Evolutionary conservation across 2,113 vertebrate genomes (phyloP).

Genomic region (Petrocephalus microphthalmus): DNA sequence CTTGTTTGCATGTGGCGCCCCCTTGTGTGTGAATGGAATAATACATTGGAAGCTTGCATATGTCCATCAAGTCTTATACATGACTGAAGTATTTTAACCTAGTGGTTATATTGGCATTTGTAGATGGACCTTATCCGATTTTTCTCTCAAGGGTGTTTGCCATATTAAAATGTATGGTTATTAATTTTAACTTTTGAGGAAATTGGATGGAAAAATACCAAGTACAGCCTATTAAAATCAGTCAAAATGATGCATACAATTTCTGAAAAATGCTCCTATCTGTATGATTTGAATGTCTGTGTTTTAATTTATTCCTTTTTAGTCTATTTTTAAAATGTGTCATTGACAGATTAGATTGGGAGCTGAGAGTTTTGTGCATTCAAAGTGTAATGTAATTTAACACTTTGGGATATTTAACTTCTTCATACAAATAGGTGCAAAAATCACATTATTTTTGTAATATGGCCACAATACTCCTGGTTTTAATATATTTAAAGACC

Average conservation of each 20-base stretch:
- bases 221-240: background rate
- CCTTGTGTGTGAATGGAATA: conserved; percentile 10
- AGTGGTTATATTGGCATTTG: background rate
- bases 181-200: background rate
- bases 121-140: background rate
- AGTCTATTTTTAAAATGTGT: conserved; percentile 16
- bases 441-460: background rate
- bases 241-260: conserved; percentile 34
- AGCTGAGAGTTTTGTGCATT: background rate
- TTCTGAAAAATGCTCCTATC: conserved; percentile 44
- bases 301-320: conserved; percentile 42
- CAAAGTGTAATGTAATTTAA: background rate
- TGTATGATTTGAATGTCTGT: conserved; percentile 38
- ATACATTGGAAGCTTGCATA: background rate
- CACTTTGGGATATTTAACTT: background rate
- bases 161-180: background rate
- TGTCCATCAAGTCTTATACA: background rate
- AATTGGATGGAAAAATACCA: background rate
- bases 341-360: background rate
- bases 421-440: background rate
- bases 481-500: background rate
- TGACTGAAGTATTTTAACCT: conserved; percentile 4
- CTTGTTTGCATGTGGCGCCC: conserved; percentile 14
- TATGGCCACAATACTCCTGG: background rate
- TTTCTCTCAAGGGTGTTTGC: background rate